These are phyloP conservation scores for Platysternon megacephalum DNA, from an alignment of 2,113 vertebrate species.

Conservation along the genomic window DNA sequence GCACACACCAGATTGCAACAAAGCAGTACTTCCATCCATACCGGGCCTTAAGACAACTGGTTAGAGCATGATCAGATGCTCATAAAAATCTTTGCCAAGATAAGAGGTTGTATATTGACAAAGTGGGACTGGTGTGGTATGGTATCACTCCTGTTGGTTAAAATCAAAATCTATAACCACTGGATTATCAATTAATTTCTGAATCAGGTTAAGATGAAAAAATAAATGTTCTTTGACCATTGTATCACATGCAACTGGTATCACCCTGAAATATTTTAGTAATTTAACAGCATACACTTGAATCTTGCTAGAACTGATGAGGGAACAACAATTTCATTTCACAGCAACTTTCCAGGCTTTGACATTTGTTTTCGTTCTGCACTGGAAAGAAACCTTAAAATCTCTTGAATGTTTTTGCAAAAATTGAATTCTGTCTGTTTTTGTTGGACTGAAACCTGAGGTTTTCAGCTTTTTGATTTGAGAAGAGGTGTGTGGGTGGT, in stretches of 20 bases:
- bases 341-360: not conserved
- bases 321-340: not conserved
- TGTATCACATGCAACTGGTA: not conserved
- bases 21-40: not conserved
- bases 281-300: not conserved
- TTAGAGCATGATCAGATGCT: not conserved
- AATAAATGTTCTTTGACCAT: not conserved
- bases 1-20: not conserved
- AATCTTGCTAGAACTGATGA: not conserved
- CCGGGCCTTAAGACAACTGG: rapidly evolving
- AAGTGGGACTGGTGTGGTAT: not conserved
- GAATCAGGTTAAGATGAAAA: not conserved
- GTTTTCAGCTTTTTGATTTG: not conserved
- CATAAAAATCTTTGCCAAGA: rapidly evolving
- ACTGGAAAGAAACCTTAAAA: not conserved
- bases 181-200: not conserved
- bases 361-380: not conserved
- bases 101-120: not conserved
- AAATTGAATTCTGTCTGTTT: not conserved
- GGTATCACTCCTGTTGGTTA: not conserved
- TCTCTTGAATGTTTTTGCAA: not conserved
- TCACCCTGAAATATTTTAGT: not conserved
- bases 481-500: not conserved
- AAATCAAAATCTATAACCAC: not conserved
- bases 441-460: not conserved